A percentile compares a stretch with the other conserved stretches of the same genome.
These are phyloP conservation scores for Bothrops jararaca DNA, from an alignment of 2,113 vertebrate genomes.

Conservation along the genomic window DNA sequence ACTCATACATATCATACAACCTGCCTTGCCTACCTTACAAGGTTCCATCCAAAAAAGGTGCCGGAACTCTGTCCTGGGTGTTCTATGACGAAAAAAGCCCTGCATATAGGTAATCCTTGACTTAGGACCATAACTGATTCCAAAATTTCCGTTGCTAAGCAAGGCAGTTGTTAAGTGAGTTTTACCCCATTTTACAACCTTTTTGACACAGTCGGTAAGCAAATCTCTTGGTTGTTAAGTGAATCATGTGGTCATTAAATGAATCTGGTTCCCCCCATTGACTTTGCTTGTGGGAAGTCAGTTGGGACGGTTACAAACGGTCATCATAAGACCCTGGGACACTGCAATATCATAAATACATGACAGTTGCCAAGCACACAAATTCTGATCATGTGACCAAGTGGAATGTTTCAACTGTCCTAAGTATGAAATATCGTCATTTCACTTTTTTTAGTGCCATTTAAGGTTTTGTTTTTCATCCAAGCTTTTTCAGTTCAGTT, in stretches of 20 bases:
- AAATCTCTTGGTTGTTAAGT: neutral
- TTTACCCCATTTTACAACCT: neutral
- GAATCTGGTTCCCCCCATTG: neutral
- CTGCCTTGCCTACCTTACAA: too few species aligned
- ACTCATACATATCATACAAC: too few species aligned
- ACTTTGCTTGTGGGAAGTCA: neutral
- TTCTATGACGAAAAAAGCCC: too few species aligned
- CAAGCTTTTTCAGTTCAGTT: neutral
- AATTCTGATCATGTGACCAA: neutral
- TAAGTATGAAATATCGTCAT: neutral
- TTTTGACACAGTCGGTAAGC: neutral
- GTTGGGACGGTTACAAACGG: too few species aligned
- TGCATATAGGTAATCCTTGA: neutral
- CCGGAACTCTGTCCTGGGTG: too few species aligned
- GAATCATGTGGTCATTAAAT: neutral
- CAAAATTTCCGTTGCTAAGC: neutral
- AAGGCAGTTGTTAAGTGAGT: neutral
- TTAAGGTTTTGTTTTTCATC: neutral
- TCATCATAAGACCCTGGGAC: too few species aligned
- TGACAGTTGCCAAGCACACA: neutral
- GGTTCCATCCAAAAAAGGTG: too few species aligned
- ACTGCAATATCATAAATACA: too few species aligned
- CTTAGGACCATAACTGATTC: too few species aligned
- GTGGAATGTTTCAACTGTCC: neutral
- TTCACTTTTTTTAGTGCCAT: neutral